Evolutionary conservation across 2,888 invertebrate genomes (phyloP).

Genomic region (Erebia ligea): DNA sequence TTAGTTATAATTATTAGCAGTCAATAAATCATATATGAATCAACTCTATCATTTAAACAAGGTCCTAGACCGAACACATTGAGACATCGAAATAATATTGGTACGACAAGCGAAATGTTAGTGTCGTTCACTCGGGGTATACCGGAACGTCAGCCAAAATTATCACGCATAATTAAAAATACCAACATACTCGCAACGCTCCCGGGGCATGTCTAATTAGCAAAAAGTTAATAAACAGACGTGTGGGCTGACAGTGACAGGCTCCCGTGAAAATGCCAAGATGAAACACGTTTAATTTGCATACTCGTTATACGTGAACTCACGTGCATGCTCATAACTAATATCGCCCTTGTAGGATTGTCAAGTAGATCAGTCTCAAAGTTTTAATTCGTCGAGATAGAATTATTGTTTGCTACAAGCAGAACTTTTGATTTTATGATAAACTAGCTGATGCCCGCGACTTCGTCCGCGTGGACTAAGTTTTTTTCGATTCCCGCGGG

Average conservation of each 20-base stretch:
- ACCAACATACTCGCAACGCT: slow-evolving; percentile 77
- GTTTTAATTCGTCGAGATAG: neutral
- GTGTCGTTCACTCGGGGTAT: slow-evolving; percentile 11
- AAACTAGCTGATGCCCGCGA: too few relatives aligned
- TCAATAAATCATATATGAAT: too few relatives aligned
- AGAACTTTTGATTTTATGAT: too few relatives aligned
- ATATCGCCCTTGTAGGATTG: slow-evolving; percentile 6
- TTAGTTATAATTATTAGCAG: too few relatives aligned
- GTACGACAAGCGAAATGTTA: neutral
- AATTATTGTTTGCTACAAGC: neutral
- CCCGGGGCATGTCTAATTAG: slow-evolving; percentile 78
- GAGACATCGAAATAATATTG: neutral
- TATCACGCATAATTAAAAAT: slow-evolving; percentile 81
- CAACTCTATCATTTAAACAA: too few relatives aligned
- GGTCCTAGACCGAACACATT: too few relatives aligned
- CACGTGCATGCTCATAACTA: slow-evolving; percentile 15
- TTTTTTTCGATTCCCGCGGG: too few relatives aligned
- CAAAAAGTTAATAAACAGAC: slow-evolving; percentile 83
- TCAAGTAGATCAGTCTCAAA: neutral
- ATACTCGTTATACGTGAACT: slow-evolving; percentile 58
- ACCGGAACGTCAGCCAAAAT: slow-evolving; percentile 43
- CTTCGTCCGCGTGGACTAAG: too few relatives aligned
- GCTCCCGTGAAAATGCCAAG: slow-evolving; percentile 80
- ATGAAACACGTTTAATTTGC: slow-evolving; percentile 82
- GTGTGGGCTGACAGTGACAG: slow-evolving; percentile 78